Evolutionary conservation across 2,797 vertebrate species (phyloP), one percentile per base, ranked within the genome.

Genomic region (Oryzias sinensis): DNA sequence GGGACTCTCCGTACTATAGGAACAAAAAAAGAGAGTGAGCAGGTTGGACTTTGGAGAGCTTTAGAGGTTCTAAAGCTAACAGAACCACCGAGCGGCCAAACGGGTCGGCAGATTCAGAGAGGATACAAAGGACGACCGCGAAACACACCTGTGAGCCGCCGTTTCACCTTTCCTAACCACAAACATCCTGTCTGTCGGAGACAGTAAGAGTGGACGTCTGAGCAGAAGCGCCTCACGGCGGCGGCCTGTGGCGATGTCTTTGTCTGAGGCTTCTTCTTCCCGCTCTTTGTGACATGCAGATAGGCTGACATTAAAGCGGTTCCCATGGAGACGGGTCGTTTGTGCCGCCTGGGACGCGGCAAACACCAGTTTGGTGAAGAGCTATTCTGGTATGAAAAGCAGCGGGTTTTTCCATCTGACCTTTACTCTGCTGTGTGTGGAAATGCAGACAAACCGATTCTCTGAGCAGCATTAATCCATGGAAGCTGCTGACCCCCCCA

Each of bases 1-100:
- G 96, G 94, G 74, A 98, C 95, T 0, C 95, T 92, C 37, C 96
- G 94, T 79, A 97, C 96, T 98, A 82, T 16, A 0, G 43, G 83
- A 76, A 47, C 15, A 29, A 72, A 66, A 79, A 62, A 13, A 55
- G 69, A 56, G 54, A 43, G 46, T 13, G 43, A 49, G 11, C 22
- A n/a, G 33, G 43, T 11, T 37, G 33, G 33, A 11, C 13, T 37
- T 37, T 2, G 27, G 27, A 27, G 27, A 5, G 27, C 74, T 87
- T 22, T 22, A 22, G 20, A 22, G 20, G 20, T 22, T 22, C 20
- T 22, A 22, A 22, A 22, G 20, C 20, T 22, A 22, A 22, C 20
- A 22, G 20, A 22, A 22, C 20, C 20, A 22, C 20, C 20, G 20
- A 22, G 20, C 20, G 20, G 20, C 73, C 73, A 56, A 79, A 74